Percentiles rank a stretch among this genome's conserved stretches.
Evolutionary conservation across 2,113 vertebrate genomes (phyloP).

Genomic region (Siniperca chuatsi): DNA sequence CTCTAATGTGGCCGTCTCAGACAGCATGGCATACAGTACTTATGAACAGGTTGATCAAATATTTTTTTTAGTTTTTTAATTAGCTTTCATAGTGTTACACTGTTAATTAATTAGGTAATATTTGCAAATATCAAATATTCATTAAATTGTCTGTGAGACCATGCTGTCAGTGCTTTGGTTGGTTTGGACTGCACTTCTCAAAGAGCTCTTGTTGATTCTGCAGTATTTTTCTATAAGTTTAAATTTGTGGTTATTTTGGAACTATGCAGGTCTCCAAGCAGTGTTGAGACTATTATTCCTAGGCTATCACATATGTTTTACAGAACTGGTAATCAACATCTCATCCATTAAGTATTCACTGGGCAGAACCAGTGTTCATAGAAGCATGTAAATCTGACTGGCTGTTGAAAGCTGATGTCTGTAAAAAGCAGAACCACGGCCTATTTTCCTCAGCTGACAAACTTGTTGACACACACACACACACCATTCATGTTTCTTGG

Average conservation of each 20-base stretch:
- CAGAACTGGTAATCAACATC: conserved; percentile 16
- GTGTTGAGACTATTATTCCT: background rate
- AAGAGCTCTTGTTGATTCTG: background rate
- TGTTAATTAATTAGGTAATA: background rate
- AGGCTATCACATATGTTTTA: background rate
- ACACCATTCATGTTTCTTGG: conserved; percentile 2
- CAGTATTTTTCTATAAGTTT: background rate
- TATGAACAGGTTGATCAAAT: no score
- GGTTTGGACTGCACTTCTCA: background rate
- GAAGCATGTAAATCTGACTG: background rate
- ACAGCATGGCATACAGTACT: no score
- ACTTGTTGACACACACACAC: conserved; percentile 41
- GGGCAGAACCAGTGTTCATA: background rate
- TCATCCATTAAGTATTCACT: conserved; percentile 11
- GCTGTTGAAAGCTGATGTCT: conserved; percentile 28
- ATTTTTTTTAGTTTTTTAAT: no score
- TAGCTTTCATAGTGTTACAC: no score
- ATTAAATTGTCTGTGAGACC: background rate
- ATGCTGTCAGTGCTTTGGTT: background rate
- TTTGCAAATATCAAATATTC: background rate
- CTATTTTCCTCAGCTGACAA: conserved; percentile 24
- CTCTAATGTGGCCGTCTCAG: no score
- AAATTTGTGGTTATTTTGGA: background rate
- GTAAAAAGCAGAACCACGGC: conserved; percentile 8
- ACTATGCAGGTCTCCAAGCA: no score